Evolutionary conservation across 2,113 vertebrate species (phyloP).

Genomic region (Cepphus grylle): DNA sequence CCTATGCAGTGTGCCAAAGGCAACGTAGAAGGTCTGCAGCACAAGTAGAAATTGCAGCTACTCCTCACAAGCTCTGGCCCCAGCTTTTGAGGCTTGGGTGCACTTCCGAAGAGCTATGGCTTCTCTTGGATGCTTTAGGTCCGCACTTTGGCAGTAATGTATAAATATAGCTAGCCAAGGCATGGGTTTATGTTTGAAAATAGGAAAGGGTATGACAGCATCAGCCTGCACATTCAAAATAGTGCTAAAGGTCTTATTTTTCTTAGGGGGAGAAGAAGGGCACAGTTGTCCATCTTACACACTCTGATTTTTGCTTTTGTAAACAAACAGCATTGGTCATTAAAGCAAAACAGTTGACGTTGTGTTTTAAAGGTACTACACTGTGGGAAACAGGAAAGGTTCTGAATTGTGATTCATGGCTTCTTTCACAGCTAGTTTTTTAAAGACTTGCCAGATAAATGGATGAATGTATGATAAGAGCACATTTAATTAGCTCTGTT

Average conservation of each 20-base stretch:
- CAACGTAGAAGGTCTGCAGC: background rate
- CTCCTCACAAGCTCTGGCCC: background rate
- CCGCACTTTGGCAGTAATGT: background rate
- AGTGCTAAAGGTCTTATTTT: background rate
- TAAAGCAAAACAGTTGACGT: background rate
- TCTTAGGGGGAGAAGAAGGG: background rate
- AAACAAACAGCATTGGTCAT: background rate
- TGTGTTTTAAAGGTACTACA: background rate
- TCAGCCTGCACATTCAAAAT: background rate
- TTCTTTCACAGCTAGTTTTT: slow-evolving; percentile 30
- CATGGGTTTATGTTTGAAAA: background rate
- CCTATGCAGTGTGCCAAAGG: background rate
- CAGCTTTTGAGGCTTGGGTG: background rate
- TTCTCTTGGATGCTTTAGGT: background rate
- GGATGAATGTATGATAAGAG: slow-evolving; percentile 29
- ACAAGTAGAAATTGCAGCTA: background rate
- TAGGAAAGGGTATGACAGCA: background rate
- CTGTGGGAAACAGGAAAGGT: background rate
- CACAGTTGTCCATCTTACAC: background rate
- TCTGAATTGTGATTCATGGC: background rate
- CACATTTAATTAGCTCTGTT: slow-evolving; percentile 46
- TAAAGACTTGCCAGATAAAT: slow-evolving; percentile 31
- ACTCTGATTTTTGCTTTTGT: background rate
- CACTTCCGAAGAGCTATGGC: background rate
- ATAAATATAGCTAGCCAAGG: background rate